A percentile compares a stretch with the other conserved stretches of the same genome.
Evolutionary conservation across 2,113 vertebrate species (phyloP).

Genomic region (Vireo altiloquus): DNA sequence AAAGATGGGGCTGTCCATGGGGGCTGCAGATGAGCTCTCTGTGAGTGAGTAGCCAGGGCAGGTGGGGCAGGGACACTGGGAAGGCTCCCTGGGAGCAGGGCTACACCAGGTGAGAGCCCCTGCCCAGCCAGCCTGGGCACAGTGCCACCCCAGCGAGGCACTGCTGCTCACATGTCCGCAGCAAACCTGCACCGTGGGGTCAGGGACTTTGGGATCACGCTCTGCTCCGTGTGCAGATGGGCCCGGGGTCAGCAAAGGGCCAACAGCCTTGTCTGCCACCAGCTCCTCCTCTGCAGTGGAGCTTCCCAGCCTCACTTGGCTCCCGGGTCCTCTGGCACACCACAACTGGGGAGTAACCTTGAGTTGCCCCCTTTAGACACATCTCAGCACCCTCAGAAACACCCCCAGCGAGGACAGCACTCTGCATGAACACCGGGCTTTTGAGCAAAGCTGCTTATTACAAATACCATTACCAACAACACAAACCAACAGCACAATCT

Average conservation of each 20-base stretch:
- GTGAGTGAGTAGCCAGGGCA: not conserved
- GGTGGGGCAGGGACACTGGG: fast-evolving
- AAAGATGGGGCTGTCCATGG: not conserved
- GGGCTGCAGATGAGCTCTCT: not conserved
- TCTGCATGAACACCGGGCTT: not conserved
- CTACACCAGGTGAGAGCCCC: not conserved
- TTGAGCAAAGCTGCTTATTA: not conserved
- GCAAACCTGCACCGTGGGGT: not conserved
- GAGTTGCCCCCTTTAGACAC: not conserved
- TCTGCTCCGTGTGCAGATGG: not conserved
- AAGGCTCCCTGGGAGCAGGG: not conserved
- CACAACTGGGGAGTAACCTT: not conserved
- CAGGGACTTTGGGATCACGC: not conserved
- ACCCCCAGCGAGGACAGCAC: not conserved
- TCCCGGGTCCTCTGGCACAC: not conserved
- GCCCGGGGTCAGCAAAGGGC: not conserved
- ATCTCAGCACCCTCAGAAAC: not conserved
- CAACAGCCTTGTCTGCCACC: not conserved
- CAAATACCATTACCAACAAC: not conserved
- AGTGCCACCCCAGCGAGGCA: fast-evolving
- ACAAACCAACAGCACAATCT: not conserved
- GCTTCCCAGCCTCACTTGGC: not conserved
- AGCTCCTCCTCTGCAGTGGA: not conserved
- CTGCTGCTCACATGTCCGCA: not conserved
- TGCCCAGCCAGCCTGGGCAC: not conserved